Evolutionary conservation across 1,140 invertebrate species (phyloP), one percentile per base, ranked within the genome.

Genomic region (Sarcophaga bullata): DNA sequence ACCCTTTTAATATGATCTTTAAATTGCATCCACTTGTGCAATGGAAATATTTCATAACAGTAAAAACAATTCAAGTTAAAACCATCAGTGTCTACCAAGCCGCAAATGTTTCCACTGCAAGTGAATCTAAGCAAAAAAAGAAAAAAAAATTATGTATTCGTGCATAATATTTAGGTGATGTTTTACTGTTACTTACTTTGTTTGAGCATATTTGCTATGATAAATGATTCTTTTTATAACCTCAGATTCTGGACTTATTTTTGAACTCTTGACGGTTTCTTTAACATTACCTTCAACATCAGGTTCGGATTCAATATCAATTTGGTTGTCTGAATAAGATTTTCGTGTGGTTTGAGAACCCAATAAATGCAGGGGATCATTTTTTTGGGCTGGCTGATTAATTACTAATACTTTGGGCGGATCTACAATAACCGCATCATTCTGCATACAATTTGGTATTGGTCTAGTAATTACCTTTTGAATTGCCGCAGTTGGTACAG

Each of bases 21-120:
- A 25, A 68, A 68, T 3, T 68, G n/a, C 17, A 25, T 7, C 62
- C 62, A 68, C n/a, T 19, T 19, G 17, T 68, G 62, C 8, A 78
- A 15, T 8, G 75, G 25, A 78, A 78, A 78, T 11, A 50, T 50
- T 49, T 78, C 17, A 52, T 78, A 78, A 52, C 75, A 78, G 19
- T 78, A 78, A 50, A 78, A 78, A 78, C 75, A 78, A 50, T 50
- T 50, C 6, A 78, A 50, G 17, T 49, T 52, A 50, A 78, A 78
- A 47, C 50, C 73, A n/a, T 76, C 48, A 3, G 75, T 17, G 25
- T 49, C 75, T 25, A 78, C 49, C 19, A 78, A 50, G 9, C 75
- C 75, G 25, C 75, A 78, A 78, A 78, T 78, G n/a, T 15, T 78
- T 10, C 49, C 75, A 13, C 50, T 78, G 8, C 75, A 78, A 50